Percentiles rank a stretch among this genome's conserved stretches.
phyloP scores from a whole-genome alignment of 2,888 invertebrate genomes.

The Strigamia transsilvanica region DNA sequence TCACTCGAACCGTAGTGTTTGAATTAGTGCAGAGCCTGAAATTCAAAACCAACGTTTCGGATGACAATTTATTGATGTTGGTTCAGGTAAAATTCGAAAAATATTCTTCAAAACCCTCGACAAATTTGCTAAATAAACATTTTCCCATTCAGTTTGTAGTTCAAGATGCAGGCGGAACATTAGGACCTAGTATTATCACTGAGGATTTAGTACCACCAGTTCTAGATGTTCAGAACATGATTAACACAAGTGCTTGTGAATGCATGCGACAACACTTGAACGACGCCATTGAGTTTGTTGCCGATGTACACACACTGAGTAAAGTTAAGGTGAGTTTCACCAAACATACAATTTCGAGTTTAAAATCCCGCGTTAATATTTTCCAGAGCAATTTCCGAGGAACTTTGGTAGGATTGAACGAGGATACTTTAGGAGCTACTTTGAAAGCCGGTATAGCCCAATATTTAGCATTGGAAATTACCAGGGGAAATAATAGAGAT shows the following conservation, averaged over 20 bases:
- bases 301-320: conserved; percentile 94
- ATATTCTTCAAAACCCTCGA: neutral
- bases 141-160: conserved; percentile 63
- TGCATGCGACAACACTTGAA: conserved; percentile 90
- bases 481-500: conserved; percentile 82
- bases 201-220: conserved; percentile 66
- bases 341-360: neutral
- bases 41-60: conserved; percentile 93
- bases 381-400: conserved; percentile 76
- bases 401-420: conserved; percentile 76
- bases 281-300: conserved; percentile 93
- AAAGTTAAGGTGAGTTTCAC: conserved; percentile 83
- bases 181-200: conserved; percentile 78
- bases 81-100: conserved; percentile 74
- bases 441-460: conserved; percentile 93
- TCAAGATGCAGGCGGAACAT: conserved; percentile 85
- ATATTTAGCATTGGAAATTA: conserved; percentile 87
- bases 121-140: neutral
- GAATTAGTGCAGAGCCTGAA: conserved; percentile 95
- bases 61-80: conserved; percentile 90
- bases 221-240: conserved; percentile 56
- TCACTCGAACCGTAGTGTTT: conserved; percentile 89
- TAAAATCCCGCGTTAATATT: neutral
- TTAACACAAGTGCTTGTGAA: conserved; percentile 86
- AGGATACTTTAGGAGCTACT: conserved; percentile 95